Evolutionary conservation across 2,797 vertebrate species (phyloP).

Genomic region (Taeniopygia guttata): DNA sequence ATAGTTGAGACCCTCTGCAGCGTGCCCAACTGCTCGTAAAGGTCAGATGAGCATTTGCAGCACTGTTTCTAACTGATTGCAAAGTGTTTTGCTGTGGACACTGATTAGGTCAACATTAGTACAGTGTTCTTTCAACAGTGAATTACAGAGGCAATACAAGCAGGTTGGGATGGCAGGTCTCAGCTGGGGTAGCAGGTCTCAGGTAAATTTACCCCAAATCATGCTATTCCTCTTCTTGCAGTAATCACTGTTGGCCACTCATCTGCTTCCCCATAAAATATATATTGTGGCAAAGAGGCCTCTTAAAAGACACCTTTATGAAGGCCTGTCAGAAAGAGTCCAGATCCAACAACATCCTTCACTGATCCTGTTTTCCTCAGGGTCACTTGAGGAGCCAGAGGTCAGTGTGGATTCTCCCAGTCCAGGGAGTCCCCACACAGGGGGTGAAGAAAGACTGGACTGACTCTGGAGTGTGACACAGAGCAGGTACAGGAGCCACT

Average conservation of each 20-base stretch:
- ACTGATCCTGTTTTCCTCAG: neutral
- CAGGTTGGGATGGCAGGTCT: neutral
- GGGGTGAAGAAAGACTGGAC: neutral
- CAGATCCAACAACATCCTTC: neutral
- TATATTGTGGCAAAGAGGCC: neutral
- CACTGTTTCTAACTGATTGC: neutral
- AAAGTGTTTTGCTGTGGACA: neutral
- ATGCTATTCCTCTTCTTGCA: neutral
- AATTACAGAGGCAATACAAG: neutral
- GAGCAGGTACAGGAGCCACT: neutral
- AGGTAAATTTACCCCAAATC: neutral
- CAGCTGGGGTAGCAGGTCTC: neutral
- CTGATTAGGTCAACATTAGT: neutral
- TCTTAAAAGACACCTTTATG: neutral
- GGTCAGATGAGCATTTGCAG: neutral
- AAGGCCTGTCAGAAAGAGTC: neutral
- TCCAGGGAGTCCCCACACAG: rapidly evolving
- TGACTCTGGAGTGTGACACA: neutral
- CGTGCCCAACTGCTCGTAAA: neutral
- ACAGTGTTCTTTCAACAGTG: neutral
- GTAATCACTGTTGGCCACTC: neutral
- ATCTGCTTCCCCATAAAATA: neutral
- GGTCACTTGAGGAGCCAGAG: neutral
- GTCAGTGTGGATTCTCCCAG: neutral
- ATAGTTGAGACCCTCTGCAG: neutral